Evolutionary conservation across 2,888 invertebrate species (phyloP).

Genomic region (Eupithecia pulchellata): DNA sequence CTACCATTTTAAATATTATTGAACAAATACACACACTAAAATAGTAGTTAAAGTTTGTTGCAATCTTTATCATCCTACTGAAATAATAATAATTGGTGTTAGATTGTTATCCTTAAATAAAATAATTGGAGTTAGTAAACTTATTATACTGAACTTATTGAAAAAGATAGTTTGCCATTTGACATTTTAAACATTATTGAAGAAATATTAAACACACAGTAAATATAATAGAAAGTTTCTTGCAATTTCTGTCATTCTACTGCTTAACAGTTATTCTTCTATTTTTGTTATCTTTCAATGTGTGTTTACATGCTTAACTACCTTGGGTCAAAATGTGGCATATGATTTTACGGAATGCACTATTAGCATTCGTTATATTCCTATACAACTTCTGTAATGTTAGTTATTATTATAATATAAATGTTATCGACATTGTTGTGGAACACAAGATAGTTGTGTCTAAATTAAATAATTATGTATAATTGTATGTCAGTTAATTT

Average conservation of each 20-base stretch:
- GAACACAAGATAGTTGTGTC: conserved; percentile 28
- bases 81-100: too few relatives aligned
- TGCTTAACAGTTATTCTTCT: neutral
- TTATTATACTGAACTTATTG: too few relatives aligned
- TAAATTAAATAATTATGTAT: conserved; percentile 13
- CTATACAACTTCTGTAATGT: conserved; percentile 12
- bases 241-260: neutral
- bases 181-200: too few relatives aligned
- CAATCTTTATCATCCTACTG: too few relatives aligned
- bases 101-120: too few relatives aligned
- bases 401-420: conserved; percentile 14
- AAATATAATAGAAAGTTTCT: too few relatives aligned
- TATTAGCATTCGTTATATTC: conserved; percentile 24
- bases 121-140: too few relatives aligned
- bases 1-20: too few relatives aligned
- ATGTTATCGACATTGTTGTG: conserved; percentile 24
- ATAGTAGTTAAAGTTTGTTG: too few relatives aligned
- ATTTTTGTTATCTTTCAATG: neutral
- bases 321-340: neutral
- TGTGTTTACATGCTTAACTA: neutral
- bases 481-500: neutral
- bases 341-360: neutral
- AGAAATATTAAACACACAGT: too few relatives aligned
- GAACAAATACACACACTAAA: too few relatives aligned
- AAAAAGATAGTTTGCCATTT: too few relatives aligned